Evolutionary conservation across 1,140 invertebrate genomes (phyloP), one percentile per base, ranked within the genome.

Genomic region (Varroa destructor): DNA sequence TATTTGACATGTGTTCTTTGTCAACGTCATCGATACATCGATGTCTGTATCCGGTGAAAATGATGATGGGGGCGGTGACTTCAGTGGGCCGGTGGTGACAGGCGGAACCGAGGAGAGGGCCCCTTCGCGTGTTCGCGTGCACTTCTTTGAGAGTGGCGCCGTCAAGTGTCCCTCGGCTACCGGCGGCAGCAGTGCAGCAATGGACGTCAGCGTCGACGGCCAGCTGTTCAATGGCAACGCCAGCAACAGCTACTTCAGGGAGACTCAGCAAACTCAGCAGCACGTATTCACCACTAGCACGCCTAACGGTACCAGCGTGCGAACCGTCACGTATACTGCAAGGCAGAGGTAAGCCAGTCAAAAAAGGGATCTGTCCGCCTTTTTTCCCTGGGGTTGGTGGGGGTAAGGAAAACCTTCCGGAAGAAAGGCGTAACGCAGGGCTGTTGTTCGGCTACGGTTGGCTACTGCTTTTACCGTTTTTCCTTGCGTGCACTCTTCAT

Each of bases 221-320:
- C 12, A 40, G 36, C 40, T 40, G 40, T 37, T 43, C 40, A 40
- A 67, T 43, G 61, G 61, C 40, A 67, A 40, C 61, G 46, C 40
- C 61, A 46, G 61, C 40, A 67, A 67, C 61, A 67, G 61, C 61
- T 67, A 67, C 61, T 67, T 67, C 61, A 67, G 61, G 61, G 61
- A 67, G 61, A 67, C 61, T 8, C 61, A 67, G 61, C 61, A 67
- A 46, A 51, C 46, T 8, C 46, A 51, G 46, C 46, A 51, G 46
- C 46, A 51, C 46, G 61, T 67, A 14, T 67, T 67, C 37, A 67
- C 61, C 61, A 67, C 61, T 43, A 67, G 61, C 61, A 67, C 61
- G 46, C 61, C 61, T 14, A 67, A 67, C 46, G 61, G 61, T 37
- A 67, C 61, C 61, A 67, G 61, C 61, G 61, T 67, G 40, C 40